These are phyloP conservation scores for Hedya salicella DNA, from an alignment of 2,888 invertebrate species.

Conservation along the genomic window DNA sequence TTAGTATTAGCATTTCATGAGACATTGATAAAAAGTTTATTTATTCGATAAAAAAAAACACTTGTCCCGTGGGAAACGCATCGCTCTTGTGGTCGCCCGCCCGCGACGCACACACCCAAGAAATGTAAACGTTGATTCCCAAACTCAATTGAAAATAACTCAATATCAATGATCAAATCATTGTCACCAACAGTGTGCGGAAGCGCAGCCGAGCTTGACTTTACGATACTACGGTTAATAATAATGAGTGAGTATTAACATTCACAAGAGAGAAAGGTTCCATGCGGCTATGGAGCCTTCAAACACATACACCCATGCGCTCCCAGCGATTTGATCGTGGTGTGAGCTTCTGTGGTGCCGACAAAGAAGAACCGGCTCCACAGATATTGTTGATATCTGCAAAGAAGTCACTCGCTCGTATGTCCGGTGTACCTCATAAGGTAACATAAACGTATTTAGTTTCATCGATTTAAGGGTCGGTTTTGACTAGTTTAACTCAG, in stretches of 20 bases:
- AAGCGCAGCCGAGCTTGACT: slow-evolving; percentile 26
- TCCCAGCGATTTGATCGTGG: neutral
- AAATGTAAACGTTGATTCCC: too few species aligned
- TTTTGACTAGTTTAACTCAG: slow-evolving; percentile 1
- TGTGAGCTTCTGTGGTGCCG: slow-evolving; percentile 1
- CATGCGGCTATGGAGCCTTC: too few species aligned
- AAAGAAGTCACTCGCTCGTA: slow-evolving; percentile 22
- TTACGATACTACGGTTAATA: neutral
- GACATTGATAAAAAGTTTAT: too few species aligned
- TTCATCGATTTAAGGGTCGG: neutral
- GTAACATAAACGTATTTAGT: neutral
- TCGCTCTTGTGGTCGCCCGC: too few species aligned
- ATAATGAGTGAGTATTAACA: too few species aligned
- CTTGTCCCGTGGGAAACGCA: too few species aligned
- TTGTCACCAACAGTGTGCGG: slow-evolving; percentile 30
- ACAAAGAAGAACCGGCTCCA: slow-evolving; percentile 3
- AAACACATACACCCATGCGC: too few species aligned
- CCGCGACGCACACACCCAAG: too few species aligned
- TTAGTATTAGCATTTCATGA: too few species aligned
- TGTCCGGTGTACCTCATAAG: neutral
- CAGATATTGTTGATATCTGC: neutral
- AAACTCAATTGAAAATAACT: neutral
- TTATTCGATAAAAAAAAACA: too few species aligned
- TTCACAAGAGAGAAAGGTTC: too few species aligned
- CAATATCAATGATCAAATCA: neutral